These are phyloP conservation scores for Epirrhoe tristata DNA, from an alignment of 2,888 invertebrate species.

Conservation along the genomic window DNA sequence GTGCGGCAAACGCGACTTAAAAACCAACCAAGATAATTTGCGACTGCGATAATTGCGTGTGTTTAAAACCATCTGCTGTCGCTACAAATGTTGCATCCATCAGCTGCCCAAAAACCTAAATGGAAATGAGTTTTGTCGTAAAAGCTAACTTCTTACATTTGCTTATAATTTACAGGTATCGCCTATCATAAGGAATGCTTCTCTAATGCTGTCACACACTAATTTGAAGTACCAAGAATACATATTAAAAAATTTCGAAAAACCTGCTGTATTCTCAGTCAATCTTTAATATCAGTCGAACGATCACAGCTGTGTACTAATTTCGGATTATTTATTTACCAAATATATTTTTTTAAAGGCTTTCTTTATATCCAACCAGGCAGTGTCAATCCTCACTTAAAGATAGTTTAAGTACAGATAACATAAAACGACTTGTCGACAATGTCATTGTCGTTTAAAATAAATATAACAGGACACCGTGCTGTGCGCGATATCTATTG, in stretches of 20 bases:
- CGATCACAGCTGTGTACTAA: conserved; percentile 40
- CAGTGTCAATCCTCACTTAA: conserved; percentile 35
- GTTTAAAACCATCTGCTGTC: neutral
- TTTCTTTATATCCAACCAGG: conserved; percentile 10
- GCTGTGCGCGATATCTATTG: conserved; percentile 39
- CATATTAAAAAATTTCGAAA: conserved; percentile 61
- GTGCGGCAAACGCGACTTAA: no score
- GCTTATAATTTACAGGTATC: conserved; percentile 69
- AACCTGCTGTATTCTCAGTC: conserved; percentile 33
- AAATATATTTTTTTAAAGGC: conserved; percentile 29
- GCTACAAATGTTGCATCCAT: conserved; percentile 12
- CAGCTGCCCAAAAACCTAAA: conserved; percentile 44
- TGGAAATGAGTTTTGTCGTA: conserved; percentile 60
- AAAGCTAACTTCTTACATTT: conserved; percentile 59
- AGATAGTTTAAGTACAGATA: conserved; percentile 59
- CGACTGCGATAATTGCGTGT: neutral
- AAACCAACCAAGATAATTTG: neutral
- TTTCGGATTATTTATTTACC: conserved; percentile 22
- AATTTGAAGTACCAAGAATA: conserved; percentile 79
- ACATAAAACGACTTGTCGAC: conserved; percentile 51
- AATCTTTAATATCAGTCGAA: conserved; percentile 42
- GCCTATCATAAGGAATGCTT: conserved; percentile 73
- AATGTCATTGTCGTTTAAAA: conserved; percentile 48
- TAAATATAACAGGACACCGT: conserved; percentile 37
- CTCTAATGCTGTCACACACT: conserved; percentile 49